Conservation (phyloP, 2,888 invertebrate genomes). For the Portevinia maculata region DNA sequence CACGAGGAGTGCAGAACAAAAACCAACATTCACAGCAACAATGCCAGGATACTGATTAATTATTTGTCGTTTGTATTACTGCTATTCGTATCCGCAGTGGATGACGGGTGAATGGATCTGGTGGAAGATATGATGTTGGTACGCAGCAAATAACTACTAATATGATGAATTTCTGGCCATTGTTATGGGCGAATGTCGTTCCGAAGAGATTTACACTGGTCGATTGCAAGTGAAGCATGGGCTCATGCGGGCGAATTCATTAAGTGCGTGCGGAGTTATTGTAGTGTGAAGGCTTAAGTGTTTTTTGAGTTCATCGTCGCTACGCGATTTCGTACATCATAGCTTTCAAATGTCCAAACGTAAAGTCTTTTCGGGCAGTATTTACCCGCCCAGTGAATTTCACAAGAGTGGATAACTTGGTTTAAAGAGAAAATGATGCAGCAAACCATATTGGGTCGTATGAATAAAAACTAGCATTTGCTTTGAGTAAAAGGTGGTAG, state of each 20-base stretch:
- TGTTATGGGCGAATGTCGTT: conserved; percentile 47
- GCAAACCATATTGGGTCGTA: too few species aligned
- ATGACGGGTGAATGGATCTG: not conserved
- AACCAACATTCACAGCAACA: conserved; percentile 55
- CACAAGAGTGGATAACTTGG: conserved; percentile 12
- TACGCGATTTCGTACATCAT: conserved; percentile 15
- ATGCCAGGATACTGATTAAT: conserved; percentile 68
- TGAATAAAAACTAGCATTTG: too few species aligned
- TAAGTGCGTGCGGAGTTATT: conserved; percentile 43
- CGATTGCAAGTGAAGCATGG: not conserved
- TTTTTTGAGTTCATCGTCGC: conserved; percentile 46
- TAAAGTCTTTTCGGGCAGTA: conserved; percentile 21
- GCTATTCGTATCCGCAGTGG: conserved; percentile 40
- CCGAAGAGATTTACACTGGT: conserved; percentile 15
- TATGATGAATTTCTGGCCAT: conserved; percentile 65
- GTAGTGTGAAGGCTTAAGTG: conserved; percentile 44
- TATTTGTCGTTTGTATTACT: conserved; percentile 62
- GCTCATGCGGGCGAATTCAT: conserved; percentile 1
- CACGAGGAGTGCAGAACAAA: conserved; percentile 52
- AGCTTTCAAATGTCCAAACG: conserved; percentile 15
- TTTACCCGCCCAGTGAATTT: not conserved
- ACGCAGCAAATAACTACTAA: conserved; percentile 59
- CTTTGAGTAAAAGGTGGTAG: too few species aligned
- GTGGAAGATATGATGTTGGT: conserved; percentile 12
- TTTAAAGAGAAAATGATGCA: too few species aligned